Evolutionary conservation across 1,140 invertebrate species (phyloP).

Genomic region (Zaprionus camerounensis): DNA sequence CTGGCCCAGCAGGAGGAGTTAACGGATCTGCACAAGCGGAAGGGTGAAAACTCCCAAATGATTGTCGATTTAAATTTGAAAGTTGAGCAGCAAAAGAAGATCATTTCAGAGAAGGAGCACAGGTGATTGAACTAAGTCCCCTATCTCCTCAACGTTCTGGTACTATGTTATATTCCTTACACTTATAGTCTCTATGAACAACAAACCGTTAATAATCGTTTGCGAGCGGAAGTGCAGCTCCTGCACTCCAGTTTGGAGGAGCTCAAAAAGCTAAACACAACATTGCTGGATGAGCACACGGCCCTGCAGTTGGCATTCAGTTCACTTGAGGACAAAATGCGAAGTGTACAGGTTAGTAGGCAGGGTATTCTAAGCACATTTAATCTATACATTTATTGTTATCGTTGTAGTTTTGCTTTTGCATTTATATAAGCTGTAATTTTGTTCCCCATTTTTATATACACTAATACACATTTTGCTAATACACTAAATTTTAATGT

Average conservation of each 20-base stretch:
- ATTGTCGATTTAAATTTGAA: constrained; percentile 95
- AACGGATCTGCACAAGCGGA: constrained; percentile 93
- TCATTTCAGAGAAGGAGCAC: constrained; percentile 89
- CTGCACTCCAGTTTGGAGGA: constrained; percentile 87
- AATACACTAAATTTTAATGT: neutral
- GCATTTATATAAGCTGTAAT: neutral
- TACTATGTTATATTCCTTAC: neutral
- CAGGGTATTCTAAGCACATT: neutral
- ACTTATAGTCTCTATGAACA: constrained; percentile 90
- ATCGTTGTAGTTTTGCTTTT: constrained; percentile 31
- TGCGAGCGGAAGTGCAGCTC: constrained; percentile 89
- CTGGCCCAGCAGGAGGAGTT: constrained; percentile 95
- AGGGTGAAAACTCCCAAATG: constrained; percentile 96
- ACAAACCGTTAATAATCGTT: constrained; percentile 87
- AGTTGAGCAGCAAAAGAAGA: constrained; percentile 94
- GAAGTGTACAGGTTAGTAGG: constrained; percentile 90
- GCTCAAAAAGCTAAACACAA: constrained; percentile 92
- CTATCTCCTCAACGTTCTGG: too few relatives aligned
- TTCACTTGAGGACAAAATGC: constrained; percentile 94
- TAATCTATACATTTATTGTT: neutral
- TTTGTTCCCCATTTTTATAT: neutral
- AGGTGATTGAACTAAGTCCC: constrained; percentile 85
- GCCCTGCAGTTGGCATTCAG: constrained; percentile 95
- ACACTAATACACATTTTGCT: too few relatives aligned
- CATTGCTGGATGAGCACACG: constrained; percentile 97